phyloP scores from a whole-genome alignment of 2,797 vertebrate species.

The Lacerta viridis region DNA sequence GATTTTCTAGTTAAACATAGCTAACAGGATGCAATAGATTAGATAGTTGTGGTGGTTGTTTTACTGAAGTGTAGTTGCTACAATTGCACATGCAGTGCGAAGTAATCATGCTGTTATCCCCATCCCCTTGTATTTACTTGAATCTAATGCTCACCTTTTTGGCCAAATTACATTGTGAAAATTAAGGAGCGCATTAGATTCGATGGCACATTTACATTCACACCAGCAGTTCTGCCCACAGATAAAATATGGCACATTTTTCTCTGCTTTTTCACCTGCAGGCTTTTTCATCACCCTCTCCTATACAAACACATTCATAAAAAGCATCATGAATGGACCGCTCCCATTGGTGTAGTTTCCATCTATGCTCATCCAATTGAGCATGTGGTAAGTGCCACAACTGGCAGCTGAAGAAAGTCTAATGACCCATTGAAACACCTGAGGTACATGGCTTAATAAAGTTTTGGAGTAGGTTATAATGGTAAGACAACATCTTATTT shows the following conservation, averaged over 20 bases:
- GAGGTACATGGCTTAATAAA: no score
- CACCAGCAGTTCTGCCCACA: background rate
- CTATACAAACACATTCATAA: slow-evolving; percentile 92
- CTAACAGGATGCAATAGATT: background rate
- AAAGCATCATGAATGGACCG: slow-evolving; percentile 96
- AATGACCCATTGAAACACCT: no score
- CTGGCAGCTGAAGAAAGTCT: background rate
- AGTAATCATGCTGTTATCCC: background rate
- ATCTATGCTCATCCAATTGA: slow-evolving; percentile 93
- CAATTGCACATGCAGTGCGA: background rate
- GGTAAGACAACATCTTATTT: no score
- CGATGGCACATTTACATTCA: no score
- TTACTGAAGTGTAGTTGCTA: no score
- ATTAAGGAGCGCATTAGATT: no score
- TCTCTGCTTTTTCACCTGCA: slow-evolving; percentile 60
- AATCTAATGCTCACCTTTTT: no score
- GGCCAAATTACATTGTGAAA: no score
- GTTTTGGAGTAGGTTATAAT: no score
- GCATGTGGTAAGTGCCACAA: slow-evolving; percentile 85
- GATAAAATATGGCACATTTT: background rate
- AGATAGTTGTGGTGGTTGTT: background rate
- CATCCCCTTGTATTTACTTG: background rate
- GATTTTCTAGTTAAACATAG: background rate
- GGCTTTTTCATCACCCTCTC: slow-evolving; percentile 89
- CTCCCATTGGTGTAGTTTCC: slow-evolving; percentile 87